Conservation (phyloP, 2,113 vertebrate genomes). For the Amphiprion ocellaris region DNA sequence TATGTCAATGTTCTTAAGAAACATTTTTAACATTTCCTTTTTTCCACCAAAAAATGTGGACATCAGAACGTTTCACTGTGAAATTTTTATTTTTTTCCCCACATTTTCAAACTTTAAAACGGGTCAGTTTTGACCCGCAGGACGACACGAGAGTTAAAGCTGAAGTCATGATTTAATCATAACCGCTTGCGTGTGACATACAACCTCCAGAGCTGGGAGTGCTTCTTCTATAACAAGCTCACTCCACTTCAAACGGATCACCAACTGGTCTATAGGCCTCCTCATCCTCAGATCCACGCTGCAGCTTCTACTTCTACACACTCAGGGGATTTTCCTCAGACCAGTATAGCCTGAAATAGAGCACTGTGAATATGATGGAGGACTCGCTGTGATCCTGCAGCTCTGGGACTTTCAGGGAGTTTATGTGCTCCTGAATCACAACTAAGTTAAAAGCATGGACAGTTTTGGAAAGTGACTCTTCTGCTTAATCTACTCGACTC, state of each 20-base stretch:
- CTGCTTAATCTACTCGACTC: too few relatives aligned
- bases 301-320: constrained; percentile 7
- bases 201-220: not conserved
- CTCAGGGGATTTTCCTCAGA: constrained; percentile 4
- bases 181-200: constrained; percentile 31
- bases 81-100: too few relatives aligned
- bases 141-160: not conserved
- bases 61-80: too few relatives aligned
- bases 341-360: constrained; percentile 38
- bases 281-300: not conserved
- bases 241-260: constrained; percentile 26
- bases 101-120: too few relatives aligned
- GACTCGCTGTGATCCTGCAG: not conserved
- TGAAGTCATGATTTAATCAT: constrained; percentile 63
- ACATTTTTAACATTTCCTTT: too few relatives aligned
- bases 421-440: not conserved
- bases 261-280: constrained; percentile 17
- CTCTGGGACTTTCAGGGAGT: not conserved
- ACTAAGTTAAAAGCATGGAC: not conserved
- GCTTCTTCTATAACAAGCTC: constrained; percentile 20
- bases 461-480: not conserved
- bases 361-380: constrained; percentile 37
- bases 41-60: too few relatives aligned
- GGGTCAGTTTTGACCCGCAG: too few relatives aligned
- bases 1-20: too few relatives aligned